Evolutionary conservation across 2,113 vertebrate genomes (phyloP), one percentile per base, ranked within the genome.

Genomic region (Albula goreensis): DNA sequence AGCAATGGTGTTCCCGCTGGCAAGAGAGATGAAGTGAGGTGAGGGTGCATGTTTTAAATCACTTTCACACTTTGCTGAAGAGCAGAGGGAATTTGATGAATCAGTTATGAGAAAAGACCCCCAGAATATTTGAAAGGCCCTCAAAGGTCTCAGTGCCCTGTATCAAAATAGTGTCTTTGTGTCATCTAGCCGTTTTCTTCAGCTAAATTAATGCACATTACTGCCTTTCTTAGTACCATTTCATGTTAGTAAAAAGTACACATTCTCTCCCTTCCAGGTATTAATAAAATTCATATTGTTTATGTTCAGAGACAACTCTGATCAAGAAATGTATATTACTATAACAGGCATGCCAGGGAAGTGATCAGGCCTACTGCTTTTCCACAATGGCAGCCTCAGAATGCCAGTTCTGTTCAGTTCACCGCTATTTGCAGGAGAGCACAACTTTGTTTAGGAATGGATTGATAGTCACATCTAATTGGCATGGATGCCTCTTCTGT

Each of bases 1-100:
- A 74, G 48, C 13, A 12, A 70, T 52, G 74, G 84, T 60, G 66
- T 60, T 66, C 60, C 31, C 89, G 87, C 85, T 89, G 74, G 88
- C 91, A 90, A 91, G 88, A 88, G 88, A 93, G 93, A 95, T 93
- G 94, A 94, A 94, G 89, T 89, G 90, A 90, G 89, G 91, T 91
- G 94, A 93, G 93, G 92, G 93, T 70, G 94, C 93, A 93, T 91
- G 17, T 70, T 70, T 95, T 95, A 94, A 94, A 95, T 95, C 92
- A 93, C 94, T 91, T 94, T 87, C 90, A 90, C 92, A 91, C 91
- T 91, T 91, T 86, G 93, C 89, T 91, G 91, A 88, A 91, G 83
- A 87, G 85, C 82, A 90, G 86, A 87, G 50, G 57, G 50, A 57
- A 86, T 41, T 57, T 10, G 1, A 7, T 8, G 60, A 66, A 66